A percentile compares a stretch with the other conserved stretches of the same genome.
These are phyloP conservation scores for Teleiodes luculella DNA, from an alignment of 2,888 invertebrate species.

Conservation along the genomic window DNA sequence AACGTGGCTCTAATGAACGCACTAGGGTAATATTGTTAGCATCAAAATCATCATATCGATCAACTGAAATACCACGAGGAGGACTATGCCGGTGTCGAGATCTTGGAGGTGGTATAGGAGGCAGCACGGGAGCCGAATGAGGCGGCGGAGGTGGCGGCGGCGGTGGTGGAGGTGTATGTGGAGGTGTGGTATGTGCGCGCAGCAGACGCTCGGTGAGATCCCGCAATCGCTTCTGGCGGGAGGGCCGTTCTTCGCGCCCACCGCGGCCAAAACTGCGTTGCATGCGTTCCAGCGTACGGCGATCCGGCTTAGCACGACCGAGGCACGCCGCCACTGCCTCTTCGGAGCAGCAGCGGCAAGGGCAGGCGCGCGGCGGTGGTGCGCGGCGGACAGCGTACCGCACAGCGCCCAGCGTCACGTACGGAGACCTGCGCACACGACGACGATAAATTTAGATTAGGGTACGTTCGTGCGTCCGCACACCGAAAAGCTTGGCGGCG, in stretches of 20 bases:
- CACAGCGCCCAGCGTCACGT: slow-evolving; percentile 84
- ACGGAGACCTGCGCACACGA: slow-evolving; percentile 71
- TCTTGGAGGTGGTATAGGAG: slow-evolving; percentile 78
- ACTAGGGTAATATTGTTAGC: slow-evolving; percentile 72
- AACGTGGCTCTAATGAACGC: slow-evolving; percentile 79
- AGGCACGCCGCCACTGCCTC: slow-evolving; percentile 76
- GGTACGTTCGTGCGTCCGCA: slow-evolving; percentile 47
- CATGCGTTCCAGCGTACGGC: slow-evolving; percentile 89
- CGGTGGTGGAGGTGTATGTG: slow-evolving; percentile 39
- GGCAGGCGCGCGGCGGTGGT: slow-evolving; percentile 79
- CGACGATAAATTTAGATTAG: slow-evolving; percentile 50
- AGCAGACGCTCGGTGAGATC: slow-evolving; percentile 89
- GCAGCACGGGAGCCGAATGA: slow-evolving; percentile 75
- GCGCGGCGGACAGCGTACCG: slow-evolving; percentile 84
- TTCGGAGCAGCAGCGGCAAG: slow-evolving; percentile 78
- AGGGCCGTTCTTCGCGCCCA: slow-evolving; percentile 71
- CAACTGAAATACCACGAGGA: slow-evolving; percentile 66
- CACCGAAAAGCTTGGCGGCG: slow-evolving; percentile 65
- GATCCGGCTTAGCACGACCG: slow-evolving; percentile 72
- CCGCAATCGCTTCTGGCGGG: slow-evolving; percentile 84
- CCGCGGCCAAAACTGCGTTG: slow-evolving; percentile 85
- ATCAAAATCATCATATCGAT: slow-evolving; percentile 68
- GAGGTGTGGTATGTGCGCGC: slow-evolving; percentile 58
- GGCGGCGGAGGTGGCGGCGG: slow-evolving; percentile 63
- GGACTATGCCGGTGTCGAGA: slow-evolving; percentile 74